Evolutionary conservation across 1,140 invertebrate genomes (phyloP).

Genomic region (Caenorhabditis latens): DNA sequence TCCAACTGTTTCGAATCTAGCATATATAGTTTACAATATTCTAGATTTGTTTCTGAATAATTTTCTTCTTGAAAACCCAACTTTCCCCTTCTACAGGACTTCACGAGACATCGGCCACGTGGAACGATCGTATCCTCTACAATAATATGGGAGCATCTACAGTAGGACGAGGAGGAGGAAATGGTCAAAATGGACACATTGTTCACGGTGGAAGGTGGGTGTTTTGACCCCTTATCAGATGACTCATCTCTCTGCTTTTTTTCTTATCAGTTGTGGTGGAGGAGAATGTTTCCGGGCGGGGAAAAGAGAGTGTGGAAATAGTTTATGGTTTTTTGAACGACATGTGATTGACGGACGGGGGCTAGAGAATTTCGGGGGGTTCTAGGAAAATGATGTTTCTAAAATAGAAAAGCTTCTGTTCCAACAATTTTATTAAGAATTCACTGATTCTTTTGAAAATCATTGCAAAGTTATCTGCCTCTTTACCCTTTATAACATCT

Average conservation of each 20-base stretch:
- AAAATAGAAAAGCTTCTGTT: too few species aligned
- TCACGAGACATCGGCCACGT: not conserved
- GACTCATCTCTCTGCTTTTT: too few species aligned
- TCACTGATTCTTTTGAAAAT: too few species aligned
- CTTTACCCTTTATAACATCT: too few species aligned
- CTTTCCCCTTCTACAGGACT: not conserved
- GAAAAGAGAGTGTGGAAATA: not conserved
- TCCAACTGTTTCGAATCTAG: too few species aligned
- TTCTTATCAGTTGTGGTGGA: not conserved
- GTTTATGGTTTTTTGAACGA: not conserved
- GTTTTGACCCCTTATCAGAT: not conserved
- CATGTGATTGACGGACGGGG: too few species aligned
- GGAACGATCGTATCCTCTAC: conserved; percentile 24
- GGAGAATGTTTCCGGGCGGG: not conserved
- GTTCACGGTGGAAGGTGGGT: conserved; percentile 49
- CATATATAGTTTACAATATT: too few species aligned
- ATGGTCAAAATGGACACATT: not conserved
- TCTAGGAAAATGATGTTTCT: too few species aligned
- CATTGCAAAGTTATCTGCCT: too few species aligned
- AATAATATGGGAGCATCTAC: conserved; percentile 37
- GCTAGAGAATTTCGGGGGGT: too few species aligned
- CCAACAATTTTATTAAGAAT: too few species aligned
- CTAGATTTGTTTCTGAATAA: not conserved
- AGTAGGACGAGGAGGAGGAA: conserved; percentile 22
- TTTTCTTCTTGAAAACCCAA: too few species aligned